Percentiles rank a stretch among this genome's conserved stretches.
Evolutionary conservation across 2,113 vertebrate species (phyloP).

Genomic region (Mionectes macconnelli): DNA sequence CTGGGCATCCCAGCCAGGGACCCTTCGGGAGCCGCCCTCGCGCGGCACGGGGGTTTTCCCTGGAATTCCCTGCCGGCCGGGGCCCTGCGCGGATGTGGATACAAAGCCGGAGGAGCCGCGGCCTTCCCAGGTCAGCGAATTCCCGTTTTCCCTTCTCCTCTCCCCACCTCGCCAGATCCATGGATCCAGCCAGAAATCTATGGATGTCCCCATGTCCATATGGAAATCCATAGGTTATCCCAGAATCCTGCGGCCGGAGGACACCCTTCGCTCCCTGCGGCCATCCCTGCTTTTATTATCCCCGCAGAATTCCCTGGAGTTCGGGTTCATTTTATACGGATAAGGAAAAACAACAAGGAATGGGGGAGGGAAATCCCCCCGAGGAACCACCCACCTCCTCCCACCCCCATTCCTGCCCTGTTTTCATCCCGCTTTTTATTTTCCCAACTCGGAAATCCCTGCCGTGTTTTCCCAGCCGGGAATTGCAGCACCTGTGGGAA

Average conservation of each 20-base stretch:
- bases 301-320: too few relatives aligned
- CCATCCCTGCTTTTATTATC: too few relatives aligned
- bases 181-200: too few relatives aligned
- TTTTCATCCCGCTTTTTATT: neutral
- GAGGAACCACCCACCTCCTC: too few relatives aligned
- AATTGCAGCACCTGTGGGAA: neutral
- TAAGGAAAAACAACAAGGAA: neutral
- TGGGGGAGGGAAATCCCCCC: neutral
- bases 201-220: too few relatives aligned
- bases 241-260: neutral
- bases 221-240: neutral
- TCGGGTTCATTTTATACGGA: too few relatives aligned
- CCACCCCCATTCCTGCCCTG: accelerated
- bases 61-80: neutral
- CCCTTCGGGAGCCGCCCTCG: too few relatives aligned
- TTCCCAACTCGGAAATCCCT: neutral
- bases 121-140: constrained; percentile 20
- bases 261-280: too few relatives aligned
- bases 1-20: too few relatives aligned
- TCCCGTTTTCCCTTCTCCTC: neutral
- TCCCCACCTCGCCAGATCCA: too few relatives aligned
- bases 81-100: neutral
- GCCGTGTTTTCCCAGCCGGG: neutral
- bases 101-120: neutral
- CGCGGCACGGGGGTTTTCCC: too few relatives aligned